Evolutionary conservation across 2,797 vertebrate species (phyloP), one percentile per base, ranked within the genome.

Genomic region (Chiloscyllium punctatum): DNA sequence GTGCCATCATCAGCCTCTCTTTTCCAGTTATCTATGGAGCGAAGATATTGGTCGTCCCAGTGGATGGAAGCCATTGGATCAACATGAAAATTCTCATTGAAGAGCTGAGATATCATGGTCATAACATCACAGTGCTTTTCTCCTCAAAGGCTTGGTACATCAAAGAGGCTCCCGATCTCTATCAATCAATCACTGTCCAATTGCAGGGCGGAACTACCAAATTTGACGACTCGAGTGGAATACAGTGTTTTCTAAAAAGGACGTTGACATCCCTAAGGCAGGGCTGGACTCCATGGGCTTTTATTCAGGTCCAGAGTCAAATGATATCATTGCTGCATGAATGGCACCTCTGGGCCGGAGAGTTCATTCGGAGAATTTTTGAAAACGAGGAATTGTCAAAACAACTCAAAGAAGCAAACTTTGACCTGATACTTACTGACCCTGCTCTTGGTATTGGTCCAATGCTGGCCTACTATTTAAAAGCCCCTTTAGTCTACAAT

Each of bases 41-140:
- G 48, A 84, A 84, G 42, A 84, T 84, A 48, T 51, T 94, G 95
- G 97, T 98, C 48, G 98, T 98, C 95, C 97, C 98, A 0, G 90
- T 98, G 57, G 98, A 98, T 0, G 98, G 98, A n/a, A 98, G 98
- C 96, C 98, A 98, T 96, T 98, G 98, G 98, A 95, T 98, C 94
- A 98, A 98, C 96, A 98, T 98, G 98, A 97, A 98, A 95, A 95
- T 98, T n/a, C 88, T 98, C 69, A 97, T 98, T 87, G 95, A 97
- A 94, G 96, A 92, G 23, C 97, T 98, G 94, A 97, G 98, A 0
- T 0, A 96, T 96, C 96, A 96, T 11, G 97, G 98, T 51, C 98
- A 98, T 2, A 96, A 97, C 95, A 96, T 98, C 94, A 98, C 97
- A 0, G 97, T 98, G 96, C 96, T 98, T 68, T 97, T 97, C n/a